A percentile compares a stretch with the other conserved stretches of the same genome.
phyloP scores from a whole-genome alignment of 2,797 vertebrate genomes.

The Gymnothorax reevesii region DNA sequence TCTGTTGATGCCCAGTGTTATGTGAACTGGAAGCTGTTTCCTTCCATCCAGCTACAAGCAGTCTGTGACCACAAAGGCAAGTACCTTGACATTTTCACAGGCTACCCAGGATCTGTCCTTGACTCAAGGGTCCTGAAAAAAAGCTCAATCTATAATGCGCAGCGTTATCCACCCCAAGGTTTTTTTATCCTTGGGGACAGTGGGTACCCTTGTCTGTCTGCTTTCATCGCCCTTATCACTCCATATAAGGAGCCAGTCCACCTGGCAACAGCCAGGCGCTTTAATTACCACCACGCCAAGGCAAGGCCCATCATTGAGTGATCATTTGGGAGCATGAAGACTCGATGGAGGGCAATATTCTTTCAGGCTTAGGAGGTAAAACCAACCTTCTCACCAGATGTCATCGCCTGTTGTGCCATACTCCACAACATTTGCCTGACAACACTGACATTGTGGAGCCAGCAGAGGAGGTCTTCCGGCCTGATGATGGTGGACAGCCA shows the following conservation, averaged over 20 bases:
- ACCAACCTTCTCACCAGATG: conserved; percentile 10
- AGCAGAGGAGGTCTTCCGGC: too few species aligned
- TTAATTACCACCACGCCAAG: conserved; percentile 10
- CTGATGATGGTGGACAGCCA: too few species aligned
- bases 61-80: background rate
- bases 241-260: conserved; percentile 19
- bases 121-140: conserved; percentile 8
- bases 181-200: conserved; percentile 6
- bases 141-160: background rate
- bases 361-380: conserved; percentile 32
- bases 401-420: conserved; percentile 5
- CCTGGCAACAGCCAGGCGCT: background rate
- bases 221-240: background rate
- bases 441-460: too few species aligned
- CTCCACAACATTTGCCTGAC: too few species aligned
- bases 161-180: background rate
- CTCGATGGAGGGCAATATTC: conserved; percentile 25
- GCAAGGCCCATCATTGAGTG: background rate
- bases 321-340: conserved; percentile 13
- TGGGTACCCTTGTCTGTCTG: conserved; percentile 7
- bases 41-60: conserved; percentile 11
- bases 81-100: background rate
- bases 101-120: background rate
- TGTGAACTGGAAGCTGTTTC: background rate
- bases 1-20: background rate